These are phyloP conservation scores for Acanthochromis polyacanthus DNA, from an alignment of 2,113 vertebrate species.

Conservation along the genomic window DNA sequence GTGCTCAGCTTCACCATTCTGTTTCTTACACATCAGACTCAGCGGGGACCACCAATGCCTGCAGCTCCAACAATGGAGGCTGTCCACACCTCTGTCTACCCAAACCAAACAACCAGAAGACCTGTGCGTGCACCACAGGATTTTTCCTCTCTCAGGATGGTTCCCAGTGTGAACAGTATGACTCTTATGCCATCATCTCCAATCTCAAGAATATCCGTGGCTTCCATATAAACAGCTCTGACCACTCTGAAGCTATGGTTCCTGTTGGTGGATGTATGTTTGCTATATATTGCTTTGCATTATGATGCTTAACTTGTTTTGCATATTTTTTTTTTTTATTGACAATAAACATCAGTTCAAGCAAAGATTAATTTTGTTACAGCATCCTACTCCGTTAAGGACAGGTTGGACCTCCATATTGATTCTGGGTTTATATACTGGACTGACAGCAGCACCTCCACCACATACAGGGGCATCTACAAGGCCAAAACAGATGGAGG, in stretches of 20 bases:
- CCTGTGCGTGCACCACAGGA: conserved; percentile 83
- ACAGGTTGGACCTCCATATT: conserved; percentile 77
- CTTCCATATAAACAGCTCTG: conserved; percentile 84
- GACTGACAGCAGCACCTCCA: conserved; percentile 74
- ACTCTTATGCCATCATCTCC: conserved; percentile 81
- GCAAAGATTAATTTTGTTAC: conserved; percentile 7
- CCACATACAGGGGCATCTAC: conserved; percentile 72
- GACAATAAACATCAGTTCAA: not conserved
- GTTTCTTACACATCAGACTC: conserved; percentile 65
- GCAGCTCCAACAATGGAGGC: conserved; percentile 81
- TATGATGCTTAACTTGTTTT: not conserved
- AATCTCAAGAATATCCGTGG: conserved; percentile 75
- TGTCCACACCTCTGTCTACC: conserved; percentile 83
- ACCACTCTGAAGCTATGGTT: conserved; percentile 85
- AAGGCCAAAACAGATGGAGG: conserved; percentile 78
- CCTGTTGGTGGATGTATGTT: conserved; percentile 80
- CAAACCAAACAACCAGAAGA: conserved; percentile 74
- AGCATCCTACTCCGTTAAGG: conserved; percentile 66
- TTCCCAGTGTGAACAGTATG: conserved; percentile 76
- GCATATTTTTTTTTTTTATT: not conserved
- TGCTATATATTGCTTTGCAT: not conserved
- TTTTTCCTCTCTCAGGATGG: conserved; percentile 77
- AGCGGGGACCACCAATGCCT: conserved; percentile 79
- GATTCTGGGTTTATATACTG: conserved; percentile 79
- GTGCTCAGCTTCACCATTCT: not conserved